Evolutionary conservation across 2,888 invertebrate species (phyloP).

Genomic region (Microctonus hyperodae): DNA sequence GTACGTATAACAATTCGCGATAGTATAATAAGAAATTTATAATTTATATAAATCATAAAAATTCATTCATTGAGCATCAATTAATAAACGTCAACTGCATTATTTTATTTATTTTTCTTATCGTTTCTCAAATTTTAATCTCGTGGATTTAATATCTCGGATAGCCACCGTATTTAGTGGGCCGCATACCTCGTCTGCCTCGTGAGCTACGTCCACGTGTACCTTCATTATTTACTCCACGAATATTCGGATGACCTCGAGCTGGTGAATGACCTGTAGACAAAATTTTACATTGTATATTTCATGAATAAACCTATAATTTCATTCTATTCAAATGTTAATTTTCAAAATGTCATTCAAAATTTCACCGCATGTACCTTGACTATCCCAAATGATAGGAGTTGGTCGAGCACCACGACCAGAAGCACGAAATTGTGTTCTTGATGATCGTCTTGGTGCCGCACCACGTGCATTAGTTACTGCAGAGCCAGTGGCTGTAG

Average conservation of each 20-base stretch:
- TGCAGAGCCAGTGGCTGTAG: constrained; percentile 44
- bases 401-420: constrained; percentile 65
- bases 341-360: background rate
- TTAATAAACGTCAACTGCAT: background rate
- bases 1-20: constrained; percentile 3
- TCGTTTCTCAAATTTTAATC: background rate
- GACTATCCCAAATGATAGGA: constrained; percentile 70
- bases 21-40: background rate
- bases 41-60: background rate
- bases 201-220: constrained; percentile 50
- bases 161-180: constrained; percentile 40
- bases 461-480: constrained; percentile 45
- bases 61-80: constrained; percentile 5
- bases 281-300: background rate
- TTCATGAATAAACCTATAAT: constrained; percentile 15
- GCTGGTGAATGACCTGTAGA: constrained; percentile 44
- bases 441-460: constrained; percentile 54
- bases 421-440: constrained; percentile 54
- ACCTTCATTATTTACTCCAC: constrained; percentile 47
- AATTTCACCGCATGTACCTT: constrained; percentile 49
- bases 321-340: background rate
- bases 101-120: constrained; percentile 36
- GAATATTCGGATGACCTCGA: constrained; percentile 47
- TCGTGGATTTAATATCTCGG: constrained; percentile 39
- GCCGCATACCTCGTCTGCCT: constrained; percentile 51